These are phyloP conservation scores for Chrysina gloriosa DNA, from an alignment of 2,888 invertebrate genomes.

Conservation along the genomic window DNA sequence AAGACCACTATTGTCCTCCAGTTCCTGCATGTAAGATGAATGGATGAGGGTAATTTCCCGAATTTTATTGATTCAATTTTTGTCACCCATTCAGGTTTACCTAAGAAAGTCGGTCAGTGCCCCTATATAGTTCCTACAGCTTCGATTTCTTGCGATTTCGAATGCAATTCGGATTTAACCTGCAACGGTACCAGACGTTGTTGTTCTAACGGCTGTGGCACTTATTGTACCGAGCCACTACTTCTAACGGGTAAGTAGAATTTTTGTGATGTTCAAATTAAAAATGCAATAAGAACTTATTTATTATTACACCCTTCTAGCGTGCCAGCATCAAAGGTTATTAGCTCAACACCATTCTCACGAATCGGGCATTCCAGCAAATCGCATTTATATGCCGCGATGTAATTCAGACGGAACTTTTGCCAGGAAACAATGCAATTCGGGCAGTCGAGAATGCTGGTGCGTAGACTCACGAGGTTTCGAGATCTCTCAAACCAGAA, in stretches of 20 bases:
- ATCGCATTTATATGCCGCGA: constrained; percentile 79
- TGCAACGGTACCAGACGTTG: constrained; percentile 79
- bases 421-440: constrained; percentile 78
- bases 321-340: constrained; percentile 75
- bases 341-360: constrained; percentile 73
- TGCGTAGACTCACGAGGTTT: constrained; percentile 82
- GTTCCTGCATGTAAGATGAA: constrained; percentile 82
- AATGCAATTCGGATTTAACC: constrained; percentile 81
- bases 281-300: too few species aligned
- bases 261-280: not conserved
- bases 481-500: constrained; percentile 78
- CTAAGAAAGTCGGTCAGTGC: constrained; percentile 82
- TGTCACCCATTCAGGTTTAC: constrained; percentile 66
- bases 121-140: constrained; percentile 81
- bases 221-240: constrained; percentile 80
- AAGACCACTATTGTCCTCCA: constrained; percentile 86
- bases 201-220: constrained; percentile 89
- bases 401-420: constrained; percentile 79
- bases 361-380: constrained; percentile 80
- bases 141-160: constrained; percentile 78
- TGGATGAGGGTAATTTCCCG: too few species aligned
- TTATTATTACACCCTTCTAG: too few species aligned
- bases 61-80: too few species aligned
- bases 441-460: constrained; percentile 79
- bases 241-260: constrained; percentile 71